Base-by-base conservation (phyloP, 92 coral and sea anemone genomes). In the Porites cylindrica region DNA sequence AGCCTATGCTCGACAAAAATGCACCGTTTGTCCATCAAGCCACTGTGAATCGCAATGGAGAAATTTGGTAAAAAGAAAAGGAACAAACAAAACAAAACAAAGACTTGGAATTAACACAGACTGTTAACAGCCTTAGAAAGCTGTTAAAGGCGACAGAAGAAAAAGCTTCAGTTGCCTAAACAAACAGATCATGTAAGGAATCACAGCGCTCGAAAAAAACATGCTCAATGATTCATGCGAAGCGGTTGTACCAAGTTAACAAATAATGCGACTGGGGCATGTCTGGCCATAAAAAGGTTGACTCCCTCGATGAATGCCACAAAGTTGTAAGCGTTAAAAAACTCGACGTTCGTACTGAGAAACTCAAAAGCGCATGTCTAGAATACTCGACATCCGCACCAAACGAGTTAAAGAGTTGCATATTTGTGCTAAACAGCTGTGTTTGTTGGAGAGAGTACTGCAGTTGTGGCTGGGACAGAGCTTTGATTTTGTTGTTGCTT, bases 201-300 rank as follows among this genome's bases (percentile, higher is more conserved):
- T 77, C 69, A 77, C 81, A 77, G 70, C 24, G 70, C 81, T 60
- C 53, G 13, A 6, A 59, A 59, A 24, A 77, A 77, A 13, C 29
- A 77, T 77, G 81, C 21, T 77, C 26, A 62, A 59, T 20, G 63
- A 75, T 52, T 53, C 18, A 38, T 75, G 65, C 29, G 47, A 72
- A 47, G 60, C 61, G 51, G 51, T 21, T 10, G 50, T 75, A 47
- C 79, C 79, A 16, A 19, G 65, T 64, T 75, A 75, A 7, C 47
- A 47, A n/a, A 19, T 53, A 51, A 75, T 75, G 38, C 65, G 51
- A 64, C 64, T n/a, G n/a, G n/a, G n/a, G n/a, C n/a, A n/a, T 52
- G 17, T 52, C 65, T 4, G 79, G 79, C 1, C 79, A 75, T 19
- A 52, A 53, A 52, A 8, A 64, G 4, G 79, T 75, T 0, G 47